Conservation (phyloP, 2,113 vertebrate genomes). For the Nothobranchius kuhntae region DNA sequence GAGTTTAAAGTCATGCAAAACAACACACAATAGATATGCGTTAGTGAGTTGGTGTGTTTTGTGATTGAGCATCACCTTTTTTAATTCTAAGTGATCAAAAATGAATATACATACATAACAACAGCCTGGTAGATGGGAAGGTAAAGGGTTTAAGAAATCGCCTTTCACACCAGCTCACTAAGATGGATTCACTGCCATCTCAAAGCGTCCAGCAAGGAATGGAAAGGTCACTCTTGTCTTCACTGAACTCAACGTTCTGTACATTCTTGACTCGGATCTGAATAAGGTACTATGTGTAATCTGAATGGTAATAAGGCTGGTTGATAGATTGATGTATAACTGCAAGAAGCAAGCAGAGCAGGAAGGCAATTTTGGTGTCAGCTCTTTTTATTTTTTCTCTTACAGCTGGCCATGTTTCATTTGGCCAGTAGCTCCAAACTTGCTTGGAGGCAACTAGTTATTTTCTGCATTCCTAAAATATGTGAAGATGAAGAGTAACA, state of each 20-base stretch:
- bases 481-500: background rate
- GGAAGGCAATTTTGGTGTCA: conserved; percentile 52
- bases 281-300: conserved; percentile 72
- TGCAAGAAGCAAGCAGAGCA: conserved; percentile 72
- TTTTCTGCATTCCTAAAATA: conserved; percentile 13
- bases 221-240: conserved; percentile 73
- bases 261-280: conserved; percentile 63
- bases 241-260: conserved; percentile 38
- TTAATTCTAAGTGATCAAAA: background rate
- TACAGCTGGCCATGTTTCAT: conserved; percentile 35
- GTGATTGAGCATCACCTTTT: background rate
- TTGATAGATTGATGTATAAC: conserved; percentile 84
- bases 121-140: conserved; percentile 61
- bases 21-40: background rate
- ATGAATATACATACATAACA: conserved; percentile 58
- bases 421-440: conserved; percentile 17
- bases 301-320: conserved; percentile 75
- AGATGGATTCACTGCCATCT: conserved; percentile 75
- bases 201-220: conserved; percentile 66
- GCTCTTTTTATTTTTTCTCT: conserved; percentile 46
- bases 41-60: background rate
- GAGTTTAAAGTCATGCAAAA: background rate
- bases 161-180: conserved; percentile 71
- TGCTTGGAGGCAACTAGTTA: conserved; percentile 34
- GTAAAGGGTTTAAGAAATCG: conserved; percentile 67